Conservation (phyloP, 2,113 vertebrate species). For the Daphoenositta chrysoptera region DNA sequence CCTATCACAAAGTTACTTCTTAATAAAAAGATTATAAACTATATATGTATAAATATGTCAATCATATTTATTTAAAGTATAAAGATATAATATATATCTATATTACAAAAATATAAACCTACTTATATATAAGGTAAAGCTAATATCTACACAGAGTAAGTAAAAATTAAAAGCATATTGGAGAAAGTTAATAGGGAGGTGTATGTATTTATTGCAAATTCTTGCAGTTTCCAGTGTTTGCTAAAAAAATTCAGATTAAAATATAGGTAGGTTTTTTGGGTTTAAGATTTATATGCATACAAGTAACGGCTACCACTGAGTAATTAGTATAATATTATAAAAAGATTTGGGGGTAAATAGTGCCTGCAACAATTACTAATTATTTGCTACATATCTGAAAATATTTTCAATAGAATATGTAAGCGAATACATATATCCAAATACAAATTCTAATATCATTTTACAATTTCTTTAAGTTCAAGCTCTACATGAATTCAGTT, state of each 20-base stretch:
- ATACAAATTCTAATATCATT: too few relatives aligned
- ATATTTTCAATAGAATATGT: not conserved
- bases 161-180: not conserved
- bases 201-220: not conserved
- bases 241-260: not conserved
- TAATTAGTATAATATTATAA: not conserved
- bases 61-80: not conserved
- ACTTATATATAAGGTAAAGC: not conserved
- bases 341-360: not conserved
- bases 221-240: not conserved
- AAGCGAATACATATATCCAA: not conserved
- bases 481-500: not conserved
- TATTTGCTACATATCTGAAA: not conserved
- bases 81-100: not conserved
- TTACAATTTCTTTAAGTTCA: not conserved
- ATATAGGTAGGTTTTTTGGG: accelerated
- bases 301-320: not conserved
- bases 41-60: not conserved
- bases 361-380: not conserved
- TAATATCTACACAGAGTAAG: not conserved
- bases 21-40: not conserved
- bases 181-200: not conserved
- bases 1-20: not conserved
- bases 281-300: not conserved
- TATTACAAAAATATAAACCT: not conserved